Evolutionary conservation across 2,888 invertebrate genomes (phyloP).

Genomic region (Catocala sponsa): DNA sequence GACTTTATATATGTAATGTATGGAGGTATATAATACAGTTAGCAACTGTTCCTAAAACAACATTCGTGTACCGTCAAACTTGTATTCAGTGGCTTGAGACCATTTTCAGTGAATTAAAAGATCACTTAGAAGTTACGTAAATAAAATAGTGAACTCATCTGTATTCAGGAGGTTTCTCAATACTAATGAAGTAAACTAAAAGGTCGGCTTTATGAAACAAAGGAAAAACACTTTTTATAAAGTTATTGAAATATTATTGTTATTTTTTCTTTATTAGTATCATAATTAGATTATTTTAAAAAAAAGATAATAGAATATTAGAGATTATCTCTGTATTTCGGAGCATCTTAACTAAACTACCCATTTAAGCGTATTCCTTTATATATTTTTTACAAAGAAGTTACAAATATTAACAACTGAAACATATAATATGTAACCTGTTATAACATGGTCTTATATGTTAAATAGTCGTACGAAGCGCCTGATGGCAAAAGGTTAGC

Average conservation of each 20-base stretch:
- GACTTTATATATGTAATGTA: too few species aligned
- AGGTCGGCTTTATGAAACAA: neutral
- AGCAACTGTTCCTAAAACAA: neutral
- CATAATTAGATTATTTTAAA: too few species aligned
- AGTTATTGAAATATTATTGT: neutral
- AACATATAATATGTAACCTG: too few species aligned
- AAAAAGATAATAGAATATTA: too few species aligned
- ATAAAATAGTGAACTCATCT: constrained; percentile 6
- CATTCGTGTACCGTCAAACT: neutral
- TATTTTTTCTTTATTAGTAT: neutral
- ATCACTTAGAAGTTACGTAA: constrained; percentile 5
- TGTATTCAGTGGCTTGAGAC: neutral
- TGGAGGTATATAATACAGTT: neutral
- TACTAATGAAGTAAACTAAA: constrained; percentile 9
- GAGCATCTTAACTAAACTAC: too few species aligned
- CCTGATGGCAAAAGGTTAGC: too few species aligned
- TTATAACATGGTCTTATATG: too few species aligned
- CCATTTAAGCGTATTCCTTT: too few species aligned
- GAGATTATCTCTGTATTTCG: too few species aligned
- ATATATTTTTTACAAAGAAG: too few species aligned
- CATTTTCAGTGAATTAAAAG: neutral
- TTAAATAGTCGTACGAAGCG: too few species aligned
- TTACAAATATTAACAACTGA: too few species aligned
- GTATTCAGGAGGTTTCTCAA: constrained; percentile 6
- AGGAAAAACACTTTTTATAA: neutral